A percentile compares a stretch with the other conserved stretches of the same genome.
Conservation (phyloP, 92 coral and sea anemone species). For the Galaxea fascicularis region DNA sequence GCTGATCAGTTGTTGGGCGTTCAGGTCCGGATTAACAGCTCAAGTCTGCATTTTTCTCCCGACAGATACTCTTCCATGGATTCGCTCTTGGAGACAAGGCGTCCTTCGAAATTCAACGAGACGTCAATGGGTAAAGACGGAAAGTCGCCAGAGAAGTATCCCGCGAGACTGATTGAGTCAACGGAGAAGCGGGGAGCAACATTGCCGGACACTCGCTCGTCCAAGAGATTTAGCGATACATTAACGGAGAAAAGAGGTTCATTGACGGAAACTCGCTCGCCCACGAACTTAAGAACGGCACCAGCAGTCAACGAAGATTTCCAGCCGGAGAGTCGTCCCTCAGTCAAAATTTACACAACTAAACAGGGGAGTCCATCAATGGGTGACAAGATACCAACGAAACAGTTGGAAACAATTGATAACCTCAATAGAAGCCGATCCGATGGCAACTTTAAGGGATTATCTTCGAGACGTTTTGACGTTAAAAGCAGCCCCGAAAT, state of each 20-base stretch:
- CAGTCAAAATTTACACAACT: neutral
- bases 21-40: neutral
- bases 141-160: neutral
- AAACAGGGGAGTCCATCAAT: neutral
- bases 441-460: neutral
- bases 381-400: neutral
- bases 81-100: conserved; percentile 29
- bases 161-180: neutral
- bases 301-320: neutral
- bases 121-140: neutral
- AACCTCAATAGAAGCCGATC: neutral
- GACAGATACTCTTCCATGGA: conserved; percentile 44
- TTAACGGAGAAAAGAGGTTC: neutral
- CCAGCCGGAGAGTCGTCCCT: neutral
- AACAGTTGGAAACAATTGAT: neutral
- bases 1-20: no score
- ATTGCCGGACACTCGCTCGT: neutral
- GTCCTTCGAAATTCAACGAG: neutral
- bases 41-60: neutral
- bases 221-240: neutral
- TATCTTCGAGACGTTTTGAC: neutral
- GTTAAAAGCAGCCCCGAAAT: neutral
- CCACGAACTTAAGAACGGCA: neutral
- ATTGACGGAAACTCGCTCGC: neutral
- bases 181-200: neutral